Base-by-base conservation (phyloP, 2,888 invertebrate species). In the Caenorhabditis afra region DNA sequence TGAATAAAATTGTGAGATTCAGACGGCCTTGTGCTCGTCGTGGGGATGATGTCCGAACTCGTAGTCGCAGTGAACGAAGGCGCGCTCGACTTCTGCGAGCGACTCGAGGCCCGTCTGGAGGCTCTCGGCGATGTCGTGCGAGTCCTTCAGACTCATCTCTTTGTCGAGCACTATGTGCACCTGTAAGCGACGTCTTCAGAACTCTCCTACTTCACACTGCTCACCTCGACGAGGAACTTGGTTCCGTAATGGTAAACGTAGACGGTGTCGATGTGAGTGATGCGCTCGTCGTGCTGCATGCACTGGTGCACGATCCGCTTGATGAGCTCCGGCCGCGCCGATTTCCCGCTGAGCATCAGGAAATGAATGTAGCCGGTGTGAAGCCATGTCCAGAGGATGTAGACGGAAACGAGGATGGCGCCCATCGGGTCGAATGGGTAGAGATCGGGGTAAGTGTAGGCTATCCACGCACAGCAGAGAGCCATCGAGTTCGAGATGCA, bases 51-150 rank as follows among this genome's bases (percentile, higher is more conserved):
- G 92, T 1, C 89, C 88, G 57, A 88, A 90, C 82, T 92, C 92
- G 83, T 92, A 92, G 85, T 92, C 92, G n/a, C 91, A 85, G 82
- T 92, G 92, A 0, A 92, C 92, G 85, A 92, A 92, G 0, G 92
- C 92, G 59, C 92, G 85, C 77, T 92, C 92, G 3, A 92, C 92
- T 78, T 91, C 90, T 12, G 89, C 87, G 53, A 92, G 81, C 12
- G 88, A 84, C 84, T 92, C 92, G 45, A 92, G 87, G 82, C 91
- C 91, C 74, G 90, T 91, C 85, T 92, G 92, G 41, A 92, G 88
- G 1, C 90, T 85, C 86, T 92, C 92, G 3, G 91, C 91, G 65
- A 92, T 91, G 85, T 92, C 91, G 75, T 92, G 92, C 0, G 92
- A 90, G 14, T 87, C 84, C 75, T 85, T 86, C 35, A 92, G 83